Base-by-base conservation (phyloP, 2,113 vertebrate genomes). In the Leptobrachium ailaonicum region DNA sequence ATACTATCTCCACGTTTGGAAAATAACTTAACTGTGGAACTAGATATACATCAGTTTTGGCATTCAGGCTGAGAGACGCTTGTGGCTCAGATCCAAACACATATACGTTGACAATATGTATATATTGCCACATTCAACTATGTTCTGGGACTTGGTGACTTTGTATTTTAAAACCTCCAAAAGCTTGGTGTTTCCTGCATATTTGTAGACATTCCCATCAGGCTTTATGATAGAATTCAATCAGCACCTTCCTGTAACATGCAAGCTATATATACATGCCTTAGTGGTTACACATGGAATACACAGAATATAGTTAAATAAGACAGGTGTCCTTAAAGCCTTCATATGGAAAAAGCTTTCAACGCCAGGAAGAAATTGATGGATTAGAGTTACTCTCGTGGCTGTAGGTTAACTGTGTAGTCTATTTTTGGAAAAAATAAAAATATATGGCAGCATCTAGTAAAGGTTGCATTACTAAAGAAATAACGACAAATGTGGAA, bases 381-480 rank as follows among this genome's bases (percentile, higher is more conserved):
- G 64, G 53, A 68, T 68, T 68, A 69, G 41, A 40, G n/a, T 7
- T 53, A 44, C 62, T 64, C 62, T 64, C 20, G 40, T 40, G 62
- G 45, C 75, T 69, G 6, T 8, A 32, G 14, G 50, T 66, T 77
- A 70, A 4, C 41, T 9, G 44, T 50, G 10, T 60, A 40, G 8
- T 67, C 75, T 67, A 76, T 76, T 54, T 41, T n/a, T 41, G 47
- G 64, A 76, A n/a, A 64, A 70, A 70, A 5, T 32, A 70, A 70
- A 70, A 70, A 5, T 32, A 70, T 47, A 70, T 70, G n/a, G n/a
- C 41, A 47, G 44, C 14, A n/a, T 44, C 42, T 12, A 2, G 9
- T 50, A 76, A 68, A 76, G 75, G 63, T 76, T 63, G 53, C 42
- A 32, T n/a, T 56, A 56, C 41, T 43, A 68, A 68, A 68, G 42